Evolutionary conservation across 1,140 invertebrate species (phyloP).

Genomic region (Thalassaphorura encarpata): DNA sequence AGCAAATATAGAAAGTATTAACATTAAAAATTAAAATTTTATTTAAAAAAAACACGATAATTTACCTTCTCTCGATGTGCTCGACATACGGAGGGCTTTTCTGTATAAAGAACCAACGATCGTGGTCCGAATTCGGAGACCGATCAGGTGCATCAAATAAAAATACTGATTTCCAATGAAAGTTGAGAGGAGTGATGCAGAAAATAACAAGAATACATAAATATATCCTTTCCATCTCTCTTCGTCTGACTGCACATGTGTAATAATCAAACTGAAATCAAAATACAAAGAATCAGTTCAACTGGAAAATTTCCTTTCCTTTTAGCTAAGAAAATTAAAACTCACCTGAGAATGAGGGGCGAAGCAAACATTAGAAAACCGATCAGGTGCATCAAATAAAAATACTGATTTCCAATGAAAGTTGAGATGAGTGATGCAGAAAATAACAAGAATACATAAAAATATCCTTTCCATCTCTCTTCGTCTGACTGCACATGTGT

Average conservation of each 20-base stretch:
- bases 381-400: slow-evolving; percentile 79
- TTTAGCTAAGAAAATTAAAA: not conserved
- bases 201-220: slow-evolving; percentile 64
- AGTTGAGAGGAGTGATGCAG: slow-evolving; percentile 75
- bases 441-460: slow-evolving; percentile 68
- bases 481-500: slow-evolving; percentile 40
- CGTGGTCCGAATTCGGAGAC: slow-evolving; percentile 79
- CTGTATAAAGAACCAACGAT: slow-evolving; percentile 86
- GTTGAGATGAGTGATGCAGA: slow-evolving; percentile 75
- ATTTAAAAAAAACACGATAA: not conserved
- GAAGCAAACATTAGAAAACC: slow-evolving; percentile 61
- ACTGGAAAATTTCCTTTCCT: not conserved
- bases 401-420: slow-evolving; percentile 77
- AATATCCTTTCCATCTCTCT: slow-evolving; percentile 70
- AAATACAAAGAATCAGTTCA: not conserved
- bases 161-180: slow-evolving; percentile 82
- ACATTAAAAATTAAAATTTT: not conserved
- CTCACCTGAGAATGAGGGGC: slow-evolving; percentile 40
- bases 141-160: slow-evolving; percentile 79
- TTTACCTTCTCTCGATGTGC: slow-evolving; percentile 55
- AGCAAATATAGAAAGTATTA: not conserved
- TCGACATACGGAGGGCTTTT: slow-evolving; percentile 66
- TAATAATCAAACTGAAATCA: slow-evolving; percentile 42
- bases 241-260: slow-evolving; percentile 36
- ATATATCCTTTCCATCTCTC: slow-evolving; percentile 74